Evolutionary conservation across 2,797 vertebrate genomes (phyloP), one percentile per base, ranked within the genome.

Genomic region (Phyllotis vaccarum): DNA sequence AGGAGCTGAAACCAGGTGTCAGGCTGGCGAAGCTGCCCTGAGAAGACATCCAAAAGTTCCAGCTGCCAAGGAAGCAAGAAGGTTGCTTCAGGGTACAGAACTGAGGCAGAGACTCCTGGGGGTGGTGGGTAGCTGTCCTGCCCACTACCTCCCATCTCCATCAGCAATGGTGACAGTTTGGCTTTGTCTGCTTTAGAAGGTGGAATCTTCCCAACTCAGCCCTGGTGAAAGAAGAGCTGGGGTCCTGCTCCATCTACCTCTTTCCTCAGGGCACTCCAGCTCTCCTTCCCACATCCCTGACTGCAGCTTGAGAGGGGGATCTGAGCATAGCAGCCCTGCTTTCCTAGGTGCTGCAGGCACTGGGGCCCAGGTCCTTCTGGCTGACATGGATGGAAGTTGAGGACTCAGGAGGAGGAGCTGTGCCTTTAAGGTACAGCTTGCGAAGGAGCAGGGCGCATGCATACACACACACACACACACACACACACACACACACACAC

Each of bases 381-480:
- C 70, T 91, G 13, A 60, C 54, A 34, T 58, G 56, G 82, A 46
- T 79, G 43, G 87, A 86, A 56, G 31, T 46, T 3, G 9, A 43
- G 37, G 43, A 56, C 27, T 56, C 74, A 49, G 72, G 90, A 60
- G 76, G 70, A 80, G 21, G 85, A 96, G 68, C 96, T 98, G 89
- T 74, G 91, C 95, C 96, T 97, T 97, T 97, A 97, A 97, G 93
- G 94, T 94, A 60, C 66, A 94, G 93, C 86, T 89, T 92, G 85
- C 90, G 82, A 80, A 86, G 83, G 80, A 93, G 46, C 1, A 90
- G 85, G 64, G 56, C 78, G 31, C 64, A 37, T 68, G 62, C 40
- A 78, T 74, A 75, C 86, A 74, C 94, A 49, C 74, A 86, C 91
- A 68, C 46, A n/a, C 64, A 37, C 75, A 68, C 40, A 78, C 79